phyloP scores from a whole-genome alignment of 2,888 invertebrate genomes.

The Tuberolachnus salignus region DNA sequence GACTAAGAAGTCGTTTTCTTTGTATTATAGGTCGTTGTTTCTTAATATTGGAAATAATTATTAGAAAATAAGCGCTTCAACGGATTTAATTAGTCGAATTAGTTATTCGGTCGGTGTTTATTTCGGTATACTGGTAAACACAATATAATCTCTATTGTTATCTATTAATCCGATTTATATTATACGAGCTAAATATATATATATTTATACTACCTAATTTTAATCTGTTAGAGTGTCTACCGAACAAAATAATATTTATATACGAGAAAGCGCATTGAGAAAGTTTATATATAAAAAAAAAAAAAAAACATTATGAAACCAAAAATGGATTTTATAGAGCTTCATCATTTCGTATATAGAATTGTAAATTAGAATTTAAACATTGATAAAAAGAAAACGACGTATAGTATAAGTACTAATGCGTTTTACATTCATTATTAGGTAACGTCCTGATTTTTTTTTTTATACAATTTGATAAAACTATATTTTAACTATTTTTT shows the following conservation, averaged over 20 bases:
- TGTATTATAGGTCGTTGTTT: no score
- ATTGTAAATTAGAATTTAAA: conserved; percentile 3
- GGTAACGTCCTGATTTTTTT: not conserved
- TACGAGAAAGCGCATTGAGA: not conserved
- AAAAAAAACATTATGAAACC: not conserved
- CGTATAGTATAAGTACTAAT: not conserved
- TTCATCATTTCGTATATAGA: not conserved
- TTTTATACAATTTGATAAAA: not conserved
- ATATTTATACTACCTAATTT: not conserved
- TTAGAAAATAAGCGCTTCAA: no score
- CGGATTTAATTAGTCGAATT: no score
- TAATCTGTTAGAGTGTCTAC: not conserved
- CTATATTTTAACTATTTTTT: no score
- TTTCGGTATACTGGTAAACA: no score
- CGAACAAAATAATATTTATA: conserved; percentile 1
- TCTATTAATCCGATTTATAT: no score
- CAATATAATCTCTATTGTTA: no score
- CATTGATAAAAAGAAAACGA: not conserved
- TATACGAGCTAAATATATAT: no score
- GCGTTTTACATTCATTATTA: not conserved
- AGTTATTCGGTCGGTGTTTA: no score
- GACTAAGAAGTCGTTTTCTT: no score
- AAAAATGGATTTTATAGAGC: not conserved
- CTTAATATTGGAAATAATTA: no score
- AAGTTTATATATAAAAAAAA: not conserved